phyloP scores from a whole-genome alignment of 2,113 vertebrate genomes.

The Hydrochoerus hydrochaeris region DNA sequence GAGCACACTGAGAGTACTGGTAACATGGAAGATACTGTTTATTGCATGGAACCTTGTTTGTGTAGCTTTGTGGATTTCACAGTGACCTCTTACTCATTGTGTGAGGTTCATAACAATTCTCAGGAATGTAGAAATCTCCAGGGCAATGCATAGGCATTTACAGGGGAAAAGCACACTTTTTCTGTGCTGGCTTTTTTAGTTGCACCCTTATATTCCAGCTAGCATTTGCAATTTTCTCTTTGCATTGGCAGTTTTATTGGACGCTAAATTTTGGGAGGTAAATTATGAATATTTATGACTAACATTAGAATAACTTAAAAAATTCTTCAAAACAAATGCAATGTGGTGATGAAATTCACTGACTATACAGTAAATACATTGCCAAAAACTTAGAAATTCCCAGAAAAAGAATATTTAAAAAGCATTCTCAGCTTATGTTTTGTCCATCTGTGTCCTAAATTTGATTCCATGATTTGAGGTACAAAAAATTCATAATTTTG shows the following conservation, averaged over 20 bases:
- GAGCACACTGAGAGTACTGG: neutral
- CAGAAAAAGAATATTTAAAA: conserved; percentile 43
- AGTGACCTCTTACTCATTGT: neutral
- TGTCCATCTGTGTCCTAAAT: conserved; percentile 66
- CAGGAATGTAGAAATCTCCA: neutral
- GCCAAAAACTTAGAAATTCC: conserved; percentile 1
- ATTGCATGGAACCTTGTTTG: neutral
- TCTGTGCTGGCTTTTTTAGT: neutral
- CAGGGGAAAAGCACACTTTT: neutral
- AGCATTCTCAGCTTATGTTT: conserved; percentile 23
- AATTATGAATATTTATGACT: conserved; percentile 49
- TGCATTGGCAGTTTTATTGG: conserved; percentile 4
- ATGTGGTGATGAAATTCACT: conserved; percentile 7
- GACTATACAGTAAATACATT: conserved; percentile 53
- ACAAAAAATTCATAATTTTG: conserved; percentile 58
- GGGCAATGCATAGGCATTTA: neutral
- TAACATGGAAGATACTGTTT: neutral
- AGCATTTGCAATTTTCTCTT: conserved; percentile 35
- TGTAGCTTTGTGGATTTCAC: neutral
- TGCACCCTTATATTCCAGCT: neutral
- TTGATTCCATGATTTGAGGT: conserved; percentile 56
- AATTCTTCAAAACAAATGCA: conserved; percentile 31
- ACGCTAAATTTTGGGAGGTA: conserved; percentile 50
- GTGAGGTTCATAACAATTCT: neutral
- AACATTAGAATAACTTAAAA: conserved; percentile 50